Conservation (phyloP, 2,797 vertebrate genomes). For the Gymnopithys bicolor region DNA sequence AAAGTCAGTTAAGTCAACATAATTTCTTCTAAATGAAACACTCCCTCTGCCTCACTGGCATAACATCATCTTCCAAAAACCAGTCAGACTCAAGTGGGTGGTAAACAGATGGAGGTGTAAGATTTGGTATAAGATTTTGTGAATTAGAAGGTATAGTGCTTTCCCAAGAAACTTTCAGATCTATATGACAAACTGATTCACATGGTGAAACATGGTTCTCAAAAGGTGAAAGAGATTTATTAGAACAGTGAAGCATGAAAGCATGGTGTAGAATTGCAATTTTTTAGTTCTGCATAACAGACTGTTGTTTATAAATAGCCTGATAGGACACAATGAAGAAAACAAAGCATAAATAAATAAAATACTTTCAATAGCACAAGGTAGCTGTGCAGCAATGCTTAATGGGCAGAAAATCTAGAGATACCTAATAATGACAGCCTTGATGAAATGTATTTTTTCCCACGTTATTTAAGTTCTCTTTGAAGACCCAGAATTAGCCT, state of each 20-base stretch:
- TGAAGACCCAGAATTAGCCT: neutral
- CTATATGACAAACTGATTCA: slow-evolving; percentile 38
- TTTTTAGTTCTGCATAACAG: neutral
- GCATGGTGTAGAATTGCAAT: neutral
- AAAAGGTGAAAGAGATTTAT: slow-evolving; percentile 31
- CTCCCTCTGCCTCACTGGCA: neutral
- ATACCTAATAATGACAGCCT: neutral
- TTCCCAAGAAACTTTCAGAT: neutral
- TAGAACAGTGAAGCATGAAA: slow-evolving; percentile 31
- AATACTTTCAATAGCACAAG: neutral
- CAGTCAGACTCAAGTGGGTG: neutral
- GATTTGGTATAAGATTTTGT: neutral
- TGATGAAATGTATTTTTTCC: neutral
- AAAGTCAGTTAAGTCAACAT: neutral
- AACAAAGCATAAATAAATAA: neutral
- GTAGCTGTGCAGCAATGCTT: neutral
- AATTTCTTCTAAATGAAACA: neutral
- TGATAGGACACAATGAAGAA: neutral
- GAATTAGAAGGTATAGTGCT: slow-evolving; percentile 19
- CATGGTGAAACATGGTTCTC: slow-evolving; percentile 23
- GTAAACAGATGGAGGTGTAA: neutral
- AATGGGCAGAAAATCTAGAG: neutral
- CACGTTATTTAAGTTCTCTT: neutral
- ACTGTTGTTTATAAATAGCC: neutral
- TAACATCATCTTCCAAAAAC: neutral